Evolutionary conservation across 2,113 vertebrate species (phyloP), one percentile per base, ranked within the genome.

Genomic region (Saccopteryx leptura): DNA sequence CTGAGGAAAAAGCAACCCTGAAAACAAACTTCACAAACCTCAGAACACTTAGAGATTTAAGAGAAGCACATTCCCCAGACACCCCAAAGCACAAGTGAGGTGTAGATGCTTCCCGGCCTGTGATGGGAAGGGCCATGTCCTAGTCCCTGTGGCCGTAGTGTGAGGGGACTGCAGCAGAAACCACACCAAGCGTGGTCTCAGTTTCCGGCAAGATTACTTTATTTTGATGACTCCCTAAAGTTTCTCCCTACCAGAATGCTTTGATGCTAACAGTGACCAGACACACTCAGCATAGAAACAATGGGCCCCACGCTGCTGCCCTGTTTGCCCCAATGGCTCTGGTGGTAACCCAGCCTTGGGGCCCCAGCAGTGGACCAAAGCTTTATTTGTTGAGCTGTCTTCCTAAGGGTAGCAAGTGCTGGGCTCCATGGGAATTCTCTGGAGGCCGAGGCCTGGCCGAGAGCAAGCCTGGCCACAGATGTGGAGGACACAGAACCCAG

Each of bases 381-480:
- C 68, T 6, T 9, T 13, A 4, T 23, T 21, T 26, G 6, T 1
- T 76, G 76, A 60, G 63, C 8, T 2, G 7, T 60, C 26, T 31
- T 12, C 33, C 50, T 0, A 21, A 31, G 76, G 63, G 52, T 15
- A 48, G 52, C 2, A 13, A 31, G 17, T 48, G 63, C 9, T 3
- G 26, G 66, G 12, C 50, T 68, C 76, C 63, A 9, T 1, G 2
- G 7, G 24, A 50, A 69, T 18, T 23, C 4, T 12, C 11, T 39
- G 6, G 52, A 26, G 72, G 60, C 3, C 2, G 13, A n/a, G 58
- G 63, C 60, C 46, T 39, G 81, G 33, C 46, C 18, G 2, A 17
- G 21, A 26, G 0, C 6, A 21, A 15, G 23, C 1, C 69, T n/a
- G 2, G 6, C 14, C 4, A 0, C 5, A 1, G 48, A 24, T 0